Conservation (phyloP, 2,113 vertebrate genomes). For the Campylomormyrus tamandua region DNA sequence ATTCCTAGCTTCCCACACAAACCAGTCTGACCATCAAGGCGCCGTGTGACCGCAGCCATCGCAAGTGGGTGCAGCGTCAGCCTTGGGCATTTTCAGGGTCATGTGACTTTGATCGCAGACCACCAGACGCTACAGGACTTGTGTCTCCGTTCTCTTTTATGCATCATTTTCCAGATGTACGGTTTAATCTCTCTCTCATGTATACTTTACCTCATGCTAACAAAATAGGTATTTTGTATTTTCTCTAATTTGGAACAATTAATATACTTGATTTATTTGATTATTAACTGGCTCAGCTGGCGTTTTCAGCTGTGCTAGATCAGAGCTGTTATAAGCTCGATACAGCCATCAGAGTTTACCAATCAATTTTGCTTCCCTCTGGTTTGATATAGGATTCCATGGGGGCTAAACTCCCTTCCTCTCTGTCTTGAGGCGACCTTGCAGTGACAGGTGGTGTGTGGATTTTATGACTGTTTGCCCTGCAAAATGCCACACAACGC, state of each 20-base stretch:
- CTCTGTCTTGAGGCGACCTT: background rate
- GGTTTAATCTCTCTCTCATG: background rate
- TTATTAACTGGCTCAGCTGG: background rate
- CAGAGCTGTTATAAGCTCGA: background rate
- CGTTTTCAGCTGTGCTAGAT: background rate
- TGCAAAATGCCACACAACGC: background rate
- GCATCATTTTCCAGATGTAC: background rate
- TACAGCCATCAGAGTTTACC: background rate
- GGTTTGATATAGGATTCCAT: background rate
- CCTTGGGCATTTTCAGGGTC: background rate
- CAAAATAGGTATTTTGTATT: background rate
- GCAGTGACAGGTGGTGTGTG: background rate
- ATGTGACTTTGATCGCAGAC: background rate
- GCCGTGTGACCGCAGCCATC: background rate
- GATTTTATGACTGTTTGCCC: slow-evolving; percentile 6
- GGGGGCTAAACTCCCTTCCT: background rate
- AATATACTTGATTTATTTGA: background rate
- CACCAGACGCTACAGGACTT: background rate
- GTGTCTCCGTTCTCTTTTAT: background rate
- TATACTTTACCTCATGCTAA: background rate
- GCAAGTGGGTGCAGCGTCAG: background rate
- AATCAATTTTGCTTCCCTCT: background rate
- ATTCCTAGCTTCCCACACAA: background rate
- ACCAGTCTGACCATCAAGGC: background rate
- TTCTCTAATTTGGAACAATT: background rate